Evolutionary conservation across 2,888 invertebrate genomes (phyloP).

Genomic region (Cantharis rufa): DNA sequence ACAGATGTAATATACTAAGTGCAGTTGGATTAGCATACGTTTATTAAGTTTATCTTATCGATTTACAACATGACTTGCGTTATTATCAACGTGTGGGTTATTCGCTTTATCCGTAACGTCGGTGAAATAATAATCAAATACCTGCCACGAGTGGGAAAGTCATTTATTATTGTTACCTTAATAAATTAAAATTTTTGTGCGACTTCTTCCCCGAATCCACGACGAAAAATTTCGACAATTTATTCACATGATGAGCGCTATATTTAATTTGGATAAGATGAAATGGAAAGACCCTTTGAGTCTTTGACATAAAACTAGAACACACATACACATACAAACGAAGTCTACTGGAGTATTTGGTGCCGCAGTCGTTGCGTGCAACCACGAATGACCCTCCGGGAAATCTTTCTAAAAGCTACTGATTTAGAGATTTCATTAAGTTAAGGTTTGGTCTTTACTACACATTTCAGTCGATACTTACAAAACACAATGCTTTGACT

Average conservation of each 20-base stretch:
- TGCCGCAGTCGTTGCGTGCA: conserved; percentile 38
- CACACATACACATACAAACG: conserved; percentile 12
- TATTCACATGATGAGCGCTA: background rate
- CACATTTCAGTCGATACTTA: conserved; percentile 14
- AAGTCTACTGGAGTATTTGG: conserved; percentile 29
- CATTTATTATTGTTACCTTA: background rate
- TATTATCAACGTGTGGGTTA: conserved; percentile 6
- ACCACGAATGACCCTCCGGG: conserved; percentile 39
- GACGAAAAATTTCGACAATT: background rate
- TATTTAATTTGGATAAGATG: conserved; percentile 24
- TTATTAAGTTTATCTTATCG: conserved; percentile 31
- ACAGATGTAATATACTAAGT: conserved; percentile 44
- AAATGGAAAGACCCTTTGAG: conserved; percentile 19
- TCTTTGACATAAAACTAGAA: conserved; percentile 27
- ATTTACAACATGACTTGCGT: conserved; percentile 27
- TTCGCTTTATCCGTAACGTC: background rate
- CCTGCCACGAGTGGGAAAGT: background rate
- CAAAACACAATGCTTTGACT: background rate
- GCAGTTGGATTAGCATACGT: conserved; percentile 37
- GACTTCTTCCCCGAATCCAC: background rate
- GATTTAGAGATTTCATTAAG: conserved; percentile 45
- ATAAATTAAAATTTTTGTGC: background rate
- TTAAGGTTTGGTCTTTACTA: conserved; percentile 25
- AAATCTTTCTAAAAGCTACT: conserved; percentile 44
- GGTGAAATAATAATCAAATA: background rate